Conservation (phyloP, 1,140 invertebrate species). For the Grapholita molesta region DNA sequence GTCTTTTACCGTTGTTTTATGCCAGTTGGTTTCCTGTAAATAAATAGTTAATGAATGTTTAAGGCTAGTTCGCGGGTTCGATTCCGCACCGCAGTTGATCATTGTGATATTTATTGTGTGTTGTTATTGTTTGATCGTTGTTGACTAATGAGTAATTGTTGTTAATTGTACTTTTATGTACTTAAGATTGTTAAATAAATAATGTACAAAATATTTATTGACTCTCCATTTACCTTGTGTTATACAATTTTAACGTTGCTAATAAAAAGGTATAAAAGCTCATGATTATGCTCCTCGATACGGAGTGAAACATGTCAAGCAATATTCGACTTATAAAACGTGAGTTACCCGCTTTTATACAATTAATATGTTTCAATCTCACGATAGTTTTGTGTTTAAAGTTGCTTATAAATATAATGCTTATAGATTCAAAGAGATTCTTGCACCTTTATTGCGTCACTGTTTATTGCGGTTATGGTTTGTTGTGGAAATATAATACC, state of each 20-base stretch:
- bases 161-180: slow-evolving; percentile 35
- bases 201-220: slow-evolving; percentile 8
- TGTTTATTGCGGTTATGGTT: no score
- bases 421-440: no score
- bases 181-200: slow-evolving; percentile 8
- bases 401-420: no score
- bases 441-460: no score
- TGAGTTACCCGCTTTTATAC: no score
- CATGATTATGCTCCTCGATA: no score
- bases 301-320: no score
- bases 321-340: no score
- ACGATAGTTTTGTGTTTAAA: no score
- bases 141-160: slow-evolving; percentile 75
- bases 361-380: no score
- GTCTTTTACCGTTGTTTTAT: slow-evolving; percentile 4
- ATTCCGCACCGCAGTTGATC: slow-evolving; percentile 9
- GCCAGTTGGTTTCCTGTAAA: slow-evolving; percentile 47
- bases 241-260: neutral
- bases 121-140: slow-evolving; percentile 61
- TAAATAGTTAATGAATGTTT: slow-evolving; percentile 20
- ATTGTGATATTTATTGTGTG: slow-evolving; percentile 77
- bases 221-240: neutral
- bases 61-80: neutral
- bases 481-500: no score
- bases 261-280: neutral